Evolutionary conservation across 2,797 vertebrate species (phyloP), one percentile per base, ranked within the genome.

Genomic region (Anas capensis): DNA sequence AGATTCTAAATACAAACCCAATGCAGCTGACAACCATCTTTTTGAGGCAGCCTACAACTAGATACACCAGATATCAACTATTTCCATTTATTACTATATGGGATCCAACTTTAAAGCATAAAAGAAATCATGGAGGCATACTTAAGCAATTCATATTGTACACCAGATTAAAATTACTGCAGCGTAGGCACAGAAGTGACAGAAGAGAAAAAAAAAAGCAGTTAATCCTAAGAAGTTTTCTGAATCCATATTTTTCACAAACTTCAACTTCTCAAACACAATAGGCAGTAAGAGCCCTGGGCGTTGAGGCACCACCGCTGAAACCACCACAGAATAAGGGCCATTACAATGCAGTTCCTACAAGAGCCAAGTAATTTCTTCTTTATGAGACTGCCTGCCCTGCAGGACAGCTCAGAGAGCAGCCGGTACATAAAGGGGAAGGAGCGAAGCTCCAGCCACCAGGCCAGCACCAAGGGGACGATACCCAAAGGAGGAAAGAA

Each of bases 1-100:
- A 46, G 18, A 31, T 83, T 88, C 62, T 65, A 96, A 93, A 96
- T 76, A 96, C 89, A 93, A 95, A 96, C 79, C 92, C 94, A 92
- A 60, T 82, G 56, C 17, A 90, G 85, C 76, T 94, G 86, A 88
- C 82, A 94, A 61, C 86, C 38, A 76, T 88, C 65, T 93, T 89
- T 83, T 85, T 91, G 76, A 95, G 69, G 56, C 79, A 93, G 87
- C 49, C 79, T 84, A 72, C 72, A 94, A 79, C 54, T 24, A 81
- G 58, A 62, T 78, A 78, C 31, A 58, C 31, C 54, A 93, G 62
- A 69, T 90, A 96, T 73, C 92, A 92, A 91, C 91, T 90, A 70
- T 51, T 91, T 69, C 70, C 83, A 69, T 86, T 90, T 95, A 88
- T 93, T 68, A 65, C 78, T 76, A 15, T 6, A 64, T 20, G 49